Percentiles rank a stretch among this genome's conserved stretches.
Conservation (phyloP, 2,113 vertebrate species). For the Larimichthys crocea region DNA sequence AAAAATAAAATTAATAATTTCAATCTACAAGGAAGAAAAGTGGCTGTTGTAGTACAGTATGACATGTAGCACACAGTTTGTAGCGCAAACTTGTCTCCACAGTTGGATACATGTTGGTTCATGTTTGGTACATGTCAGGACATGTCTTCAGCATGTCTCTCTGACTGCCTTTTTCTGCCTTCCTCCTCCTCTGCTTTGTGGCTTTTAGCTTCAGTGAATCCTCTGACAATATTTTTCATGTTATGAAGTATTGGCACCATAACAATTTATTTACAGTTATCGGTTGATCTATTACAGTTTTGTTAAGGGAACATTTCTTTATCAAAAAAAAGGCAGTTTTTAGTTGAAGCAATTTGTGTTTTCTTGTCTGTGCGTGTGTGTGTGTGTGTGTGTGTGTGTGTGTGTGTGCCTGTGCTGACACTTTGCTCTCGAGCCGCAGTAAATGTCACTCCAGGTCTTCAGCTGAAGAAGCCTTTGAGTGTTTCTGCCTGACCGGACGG, state of each 20-base stretch:
- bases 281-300: not conserved
- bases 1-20: not conserved
- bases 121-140: constrained; percentile 44
- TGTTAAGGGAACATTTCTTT: not conserved
- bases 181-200: not conserved
- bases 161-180: not conserved
- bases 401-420: constrained; percentile 15
- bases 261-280: not conserved
- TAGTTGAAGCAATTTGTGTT: not conserved
- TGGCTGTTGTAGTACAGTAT: not conserved
- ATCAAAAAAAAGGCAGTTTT: not conserved
- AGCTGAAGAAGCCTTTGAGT: constrained; percentile 59
- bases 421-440: constrained; percentile 34
- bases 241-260: not conserved
- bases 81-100: not conserved
- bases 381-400: not conserved
- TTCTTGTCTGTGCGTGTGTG: not conserved
- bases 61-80: not conserved
- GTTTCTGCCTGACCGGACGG: constrained; percentile 70
- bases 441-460: constrained; percentile 67
- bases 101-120: constrained; percentile 24
- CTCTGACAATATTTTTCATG: not conserved
- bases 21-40: constrained; percentile 6
- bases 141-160: constrained; percentile 44
- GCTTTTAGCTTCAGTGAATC: constrained; percentile 2